Evolutionary conservation across 2,888 invertebrate genomes (phyloP), one percentile per base, ranked within the genome.

Genomic region (Cenopis cana): DNA sequence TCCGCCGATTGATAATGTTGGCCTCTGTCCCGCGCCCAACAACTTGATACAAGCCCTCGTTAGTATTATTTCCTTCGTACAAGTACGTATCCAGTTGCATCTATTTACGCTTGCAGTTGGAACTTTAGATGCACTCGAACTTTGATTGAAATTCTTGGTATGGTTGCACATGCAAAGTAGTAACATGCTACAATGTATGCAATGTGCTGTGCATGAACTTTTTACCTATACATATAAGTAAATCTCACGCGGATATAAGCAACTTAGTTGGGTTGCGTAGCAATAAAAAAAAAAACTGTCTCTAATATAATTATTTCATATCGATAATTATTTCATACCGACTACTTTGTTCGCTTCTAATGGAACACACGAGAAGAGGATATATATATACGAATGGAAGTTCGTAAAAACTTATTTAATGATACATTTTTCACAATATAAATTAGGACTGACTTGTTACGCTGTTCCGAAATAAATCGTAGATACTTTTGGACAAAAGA

Each of bases 1-100:
- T 91, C 90, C 89, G 89, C 79, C 82, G 81, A 83, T 85, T 83
- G 79, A 80, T 83, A 80, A 84, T 83, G 81, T 82, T 83, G 85
- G 46, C 46, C 46, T n/a, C 46, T n/a, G n/a, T n/a, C n/a, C 46
- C 46, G 14, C 46, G n/a, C 46, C 46, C n/a, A n/a, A 46, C 14
- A 46, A 72, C 60, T 24, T 20, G 59, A 79, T 76, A 79, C 76
- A 71, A 72, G 73, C 73, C 73, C 36, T 71, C 77, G 78, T 82
- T 81, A n/a, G n/a, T n/a, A 83, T 82, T 79, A 80, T 82, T 83
- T 82, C 78, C 77, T 80, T 78, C 78, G 80, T 79, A 73, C 56
- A 78, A 60, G 66, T 73, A 62, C 76, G 79, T 83, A 84, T 85
- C 80, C 72, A 70, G 78, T 82, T 80, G 74, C 79, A 73, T 78